Base-by-base conservation (phyloP, 2,888 invertebrate genomes). In the Fragum fragum region DNA sequence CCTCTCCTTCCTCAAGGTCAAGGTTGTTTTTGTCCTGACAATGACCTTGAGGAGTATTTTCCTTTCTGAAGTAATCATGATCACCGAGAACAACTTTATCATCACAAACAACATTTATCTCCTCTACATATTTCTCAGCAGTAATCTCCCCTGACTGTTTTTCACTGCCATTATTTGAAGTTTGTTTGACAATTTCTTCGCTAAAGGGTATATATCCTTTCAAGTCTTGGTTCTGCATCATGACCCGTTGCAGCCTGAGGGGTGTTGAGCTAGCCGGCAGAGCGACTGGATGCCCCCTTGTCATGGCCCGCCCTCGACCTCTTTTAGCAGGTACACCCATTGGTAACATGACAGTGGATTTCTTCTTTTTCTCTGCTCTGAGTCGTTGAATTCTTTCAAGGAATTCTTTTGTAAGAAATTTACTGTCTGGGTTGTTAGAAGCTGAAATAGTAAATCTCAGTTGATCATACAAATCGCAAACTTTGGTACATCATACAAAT, bases 61-160 rank as follows among this genome's bases (percentile, higher is more conserved):
- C 66, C 42, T 66, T 66, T 66, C 29, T 80, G 88, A 96, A 96
- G 88, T 96, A 96, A 92, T 96, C 96, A 89, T 96, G 96, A 91
- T 96, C 96, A 80, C 95, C 92, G 93, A 89, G 95, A 91, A 87
- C 52, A 73, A 7, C 9, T 66, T 21, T 42, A 26, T 47, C 47
- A 47, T 47, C 16, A 47, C 47, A 18, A 47, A 18, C 16, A n/a
- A 9, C 16, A 14, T n/a, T n/a, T 47, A 47, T 47, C 47, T 47
- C 47, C n/a, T n/a, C 47, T 42, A 2, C 26, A 1, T 9, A n/a
- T 21, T 16, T 42, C 18, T 42, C 42, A 42, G 21, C 66, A 42
- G 36, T 42, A 1, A 39, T 21, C 0, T n/a, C 42, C 2, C 16
- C 26, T 42, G 21, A 14, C 1, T 3, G 5, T 42, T 42, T 42